Percentiles rank a stretch among this genome's conserved stretches.
Evolutionary conservation across 2,113 vertebrate species (phyloP).

Genomic region (Lycaon pictus): DNA sequence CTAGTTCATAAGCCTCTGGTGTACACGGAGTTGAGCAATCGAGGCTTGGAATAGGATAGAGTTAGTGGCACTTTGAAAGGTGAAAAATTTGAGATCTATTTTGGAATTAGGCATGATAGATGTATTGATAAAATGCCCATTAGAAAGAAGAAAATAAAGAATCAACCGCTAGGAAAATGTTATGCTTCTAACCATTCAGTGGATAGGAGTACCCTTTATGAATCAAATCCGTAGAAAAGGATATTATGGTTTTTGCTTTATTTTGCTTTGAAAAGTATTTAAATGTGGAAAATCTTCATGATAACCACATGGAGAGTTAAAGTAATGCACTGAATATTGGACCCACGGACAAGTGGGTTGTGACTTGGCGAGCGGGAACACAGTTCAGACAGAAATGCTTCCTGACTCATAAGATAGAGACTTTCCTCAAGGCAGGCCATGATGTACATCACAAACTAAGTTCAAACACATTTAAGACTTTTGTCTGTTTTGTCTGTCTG

Average conservation of each 20-base stretch:
- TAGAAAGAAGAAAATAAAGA: not conserved
- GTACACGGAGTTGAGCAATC: not conserved
- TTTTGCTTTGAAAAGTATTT: not conserved
- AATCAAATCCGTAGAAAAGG: not conserved
- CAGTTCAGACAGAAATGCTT: not conserved
- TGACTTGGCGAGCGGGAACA: not conserved
- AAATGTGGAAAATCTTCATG: not conserved
- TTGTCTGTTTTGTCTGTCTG: not conserved
- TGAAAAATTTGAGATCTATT: not conserved
- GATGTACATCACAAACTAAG: not conserved
- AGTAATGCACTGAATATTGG: not conserved
- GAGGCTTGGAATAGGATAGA: not conserved
- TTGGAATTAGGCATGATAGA: not conserved
- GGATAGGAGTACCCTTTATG: not conserved
- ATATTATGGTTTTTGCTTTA: not conserved
- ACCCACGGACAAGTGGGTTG: not conserved
- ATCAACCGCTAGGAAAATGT: not conserved
- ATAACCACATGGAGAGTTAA: not conserved
- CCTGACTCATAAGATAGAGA: not conserved
- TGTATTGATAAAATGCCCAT: not conserved
- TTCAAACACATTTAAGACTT: not conserved
- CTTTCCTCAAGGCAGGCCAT: not conserved
- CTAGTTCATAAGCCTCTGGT: not conserved
- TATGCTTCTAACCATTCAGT: not conserved
- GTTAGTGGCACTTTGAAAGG: not conserved